Base-by-base conservation (phyloP, 2,888 invertebrate genomes). In the Hyalella azteca region DNA sequence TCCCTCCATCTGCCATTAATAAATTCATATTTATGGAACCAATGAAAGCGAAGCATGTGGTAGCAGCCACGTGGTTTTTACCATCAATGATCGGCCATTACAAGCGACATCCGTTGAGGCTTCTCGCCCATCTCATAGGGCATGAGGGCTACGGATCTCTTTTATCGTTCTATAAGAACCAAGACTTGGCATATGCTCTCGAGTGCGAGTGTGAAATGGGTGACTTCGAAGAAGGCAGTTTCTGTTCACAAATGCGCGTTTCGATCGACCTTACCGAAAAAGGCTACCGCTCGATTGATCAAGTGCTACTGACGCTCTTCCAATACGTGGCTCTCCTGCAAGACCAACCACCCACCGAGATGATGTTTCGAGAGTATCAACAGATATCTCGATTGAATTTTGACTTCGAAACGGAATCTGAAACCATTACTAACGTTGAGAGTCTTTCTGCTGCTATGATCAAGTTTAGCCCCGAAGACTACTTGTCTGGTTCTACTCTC, bases 71-170 rank as follows among this genome's bases (percentile, higher is more conserved):
- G 54, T 93, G 92, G 92, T 88, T 90, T 2, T 88, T 93, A 86
- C 92, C 92, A 9, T 89, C 92, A 9, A 86, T 91, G 41, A 89
- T 90, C 39, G 88, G 91, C 81, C 88, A 93, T 82, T 96, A 95
- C 87, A 91, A 91, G 87, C 90, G 90, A 26, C 94, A 94, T 87
- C 94, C 95, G 0, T 91, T 93, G 82, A 91, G 93, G 85, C 94
- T 94, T 86, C 88, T 96, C 4, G 92, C 93, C 0, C 92, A 92
- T 88, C 88, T 96, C n/a, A 88, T 96, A 4, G 95, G 94, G 0
- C 93, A 96, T 87, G 95, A 97, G 88, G 96, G 96, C 0, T 91
- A 92, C 86, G 95, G 94, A 79, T 94, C 94, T 85, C 88, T 95
- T n/a, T 90, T 94, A 2, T 92, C 93, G 0, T 94, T 92, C 87